Evolutionary conservation across 1,140 invertebrate species (phyloP), one percentile per base, ranked within the genome.

Genomic region (Oncopodura yosiiana): DNA sequence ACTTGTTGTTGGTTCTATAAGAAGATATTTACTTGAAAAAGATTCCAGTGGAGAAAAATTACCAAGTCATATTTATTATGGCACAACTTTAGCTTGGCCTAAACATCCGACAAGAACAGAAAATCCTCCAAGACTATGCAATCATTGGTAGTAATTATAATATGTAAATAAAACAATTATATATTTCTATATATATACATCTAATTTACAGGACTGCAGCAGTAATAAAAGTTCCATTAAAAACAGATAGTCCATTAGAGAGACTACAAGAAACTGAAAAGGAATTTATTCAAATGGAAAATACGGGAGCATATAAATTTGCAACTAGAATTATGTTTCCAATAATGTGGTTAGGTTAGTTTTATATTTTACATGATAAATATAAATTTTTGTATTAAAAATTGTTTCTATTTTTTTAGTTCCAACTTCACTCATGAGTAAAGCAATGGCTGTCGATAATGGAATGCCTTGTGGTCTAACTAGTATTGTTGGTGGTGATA

Each of bases 61-160:
- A 39, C 45, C 36, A 0, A 2, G 21, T 0, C 5, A 1, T n/a
- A 14, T 56, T 26, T 6, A 3, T 30, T 4, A 12, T 16, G 48
- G 18, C 12, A 44, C 9, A 8, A 56, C 54, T 16, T 29, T 56
- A 11, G 38, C 54, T 18, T 56, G 54, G 54, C 54, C 54, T 2
- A 44, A 34, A 2, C 54, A 56, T 45, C 54, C 54, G 1, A 23
- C 48, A 3, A 34, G 26, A n/a, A 27, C 38, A 0, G 23, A 24
- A 4, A 44, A 27, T n/a, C 16, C 41, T n/a, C 16, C 41, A 6
- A 44, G 34, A 8, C 11, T 56, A 1, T 56, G 46, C 14, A 56
- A 56, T 36, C 54, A 56, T 12, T 56, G 54, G 54, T 56, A 27
- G 27, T 3, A 23, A 21, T 51, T 32, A 21, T 26, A 9, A 2